phyloP scores from a whole-genome alignment of 2,797 vertebrate species.

The Momotus momota region DNA sequence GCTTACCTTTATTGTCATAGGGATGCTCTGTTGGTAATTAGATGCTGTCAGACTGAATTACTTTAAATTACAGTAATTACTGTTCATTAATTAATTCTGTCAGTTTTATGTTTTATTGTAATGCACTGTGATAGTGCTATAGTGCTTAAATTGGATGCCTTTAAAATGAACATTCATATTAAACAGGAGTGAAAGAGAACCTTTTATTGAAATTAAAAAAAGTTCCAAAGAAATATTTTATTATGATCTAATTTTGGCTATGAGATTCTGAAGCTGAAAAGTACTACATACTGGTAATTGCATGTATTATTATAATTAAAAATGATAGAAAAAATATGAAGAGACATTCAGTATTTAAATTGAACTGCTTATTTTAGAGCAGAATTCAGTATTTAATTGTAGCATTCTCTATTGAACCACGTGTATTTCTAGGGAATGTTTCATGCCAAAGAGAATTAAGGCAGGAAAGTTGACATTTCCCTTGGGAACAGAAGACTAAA shows the following conservation, averaged over 20 bases:
- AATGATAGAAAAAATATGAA: constrained; percentile 50
- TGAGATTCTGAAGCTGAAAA: constrained; percentile 32
- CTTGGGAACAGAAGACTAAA: background rate
- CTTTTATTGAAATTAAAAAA: constrained; percentile 72
- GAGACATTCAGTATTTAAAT: constrained; percentile 12
- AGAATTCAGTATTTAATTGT: constrained; percentile 48
- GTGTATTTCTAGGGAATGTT: constrained; percentile 48
- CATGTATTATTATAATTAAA: constrained; percentile 53
- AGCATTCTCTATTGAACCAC: constrained; percentile 41
- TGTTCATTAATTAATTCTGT: constrained; percentile 71
- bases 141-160: constrained; percentile 62
- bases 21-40: constrained; percentile 63
- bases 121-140: constrained; percentile 53
- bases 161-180: constrained; percentile 60
- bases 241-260: constrained; percentile 61
- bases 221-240: constrained; percentile 59
- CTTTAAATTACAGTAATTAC: constrained; percentile 72
- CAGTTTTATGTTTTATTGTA: constrained; percentile 69
- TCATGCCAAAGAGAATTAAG: constrained; percentile 47
- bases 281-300: constrained; percentile 30
- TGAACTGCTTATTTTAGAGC: constrained; percentile 46
- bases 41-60: constrained; percentile 63
- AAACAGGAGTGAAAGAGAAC: constrained; percentile 64
- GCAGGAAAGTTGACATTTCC: constrained; percentile 40
- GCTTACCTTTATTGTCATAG: constrained; percentile 56